A percentile compares a stretch with the other conserved stretches of the same genome.
Conservation (phyloP, 2,888 invertebrate species). For the Epinotia ramella region DNA sequence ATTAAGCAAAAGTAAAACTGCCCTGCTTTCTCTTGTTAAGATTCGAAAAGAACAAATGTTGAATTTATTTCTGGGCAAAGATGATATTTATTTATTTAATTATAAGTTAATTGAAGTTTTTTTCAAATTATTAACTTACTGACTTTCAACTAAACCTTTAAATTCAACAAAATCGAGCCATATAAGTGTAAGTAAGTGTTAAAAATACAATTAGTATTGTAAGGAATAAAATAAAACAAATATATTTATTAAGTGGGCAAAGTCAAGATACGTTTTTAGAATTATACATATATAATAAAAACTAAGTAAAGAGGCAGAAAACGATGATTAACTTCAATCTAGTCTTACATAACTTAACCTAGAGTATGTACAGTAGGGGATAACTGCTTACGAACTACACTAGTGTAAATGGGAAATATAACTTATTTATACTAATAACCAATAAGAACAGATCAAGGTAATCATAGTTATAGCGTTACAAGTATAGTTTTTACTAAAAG, state of each 20-base stretch:
- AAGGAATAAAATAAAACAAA: not conserved
- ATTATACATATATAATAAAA: not conserved
- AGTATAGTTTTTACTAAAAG: not conserved
- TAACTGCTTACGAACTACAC: constrained; percentile 49
- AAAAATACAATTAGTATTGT: not conserved
- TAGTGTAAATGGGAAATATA: constrained; percentile 18
- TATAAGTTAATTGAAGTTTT: no score
- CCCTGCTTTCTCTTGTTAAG: no score
- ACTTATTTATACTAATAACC: constrained; percentile 4
- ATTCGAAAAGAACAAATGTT: no score
- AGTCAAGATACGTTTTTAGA: not conserved
- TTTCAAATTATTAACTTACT: no score
- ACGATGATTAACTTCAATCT: constrained; percentile 83
- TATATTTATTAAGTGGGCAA: not conserved
- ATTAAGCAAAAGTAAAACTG: no score
- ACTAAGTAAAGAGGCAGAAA: constrained; percentile 54
- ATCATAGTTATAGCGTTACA: constrained; percentile 70
- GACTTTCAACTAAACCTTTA: no score
- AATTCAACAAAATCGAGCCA: no score
- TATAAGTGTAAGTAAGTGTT: no score
- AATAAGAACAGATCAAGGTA: constrained; percentile 79
- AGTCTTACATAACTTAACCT: constrained; percentile 62
- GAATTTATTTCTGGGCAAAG: no score
- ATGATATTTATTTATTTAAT: no score
- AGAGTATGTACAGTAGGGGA: constrained; percentile 51